Base-by-base conservation (phyloP, 2,797 vertebrate species). In the Thripadectes ignobilis region DNA sequence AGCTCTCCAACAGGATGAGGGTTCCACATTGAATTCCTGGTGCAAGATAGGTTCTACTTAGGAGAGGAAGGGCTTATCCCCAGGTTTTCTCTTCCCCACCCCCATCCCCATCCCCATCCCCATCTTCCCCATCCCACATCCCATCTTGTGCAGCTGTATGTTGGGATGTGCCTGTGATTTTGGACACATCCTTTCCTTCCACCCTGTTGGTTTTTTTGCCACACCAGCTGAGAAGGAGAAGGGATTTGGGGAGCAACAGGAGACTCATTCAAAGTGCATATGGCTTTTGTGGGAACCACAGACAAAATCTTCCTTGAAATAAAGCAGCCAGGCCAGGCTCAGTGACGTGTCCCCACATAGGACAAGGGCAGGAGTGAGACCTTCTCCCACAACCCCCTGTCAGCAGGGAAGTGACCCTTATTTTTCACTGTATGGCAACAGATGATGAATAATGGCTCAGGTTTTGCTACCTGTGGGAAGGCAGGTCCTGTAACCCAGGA, bases 381-480 rank as follows among this genome's bases (percentile, higher is more conserved):
- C 38, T 81, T 54, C 43, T 58, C 62, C 72, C 2, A 5, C 82
- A 62, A 65, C 6, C 66, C 54, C 11, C 69, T 82, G 83, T 46
- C 77, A 76, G 48, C 71, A 85, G 45, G 68, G 71, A 77, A 30
- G 6, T 82, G 83, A 88, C 83, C 80, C 85, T 68, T 54, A 21
- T 95, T 83, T 92, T 85, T 94, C 83, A 82, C 59, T 24, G 7
- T 29, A 3, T 20, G 79, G 41, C 72, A 61, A 12, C 32, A 88
- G 88, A 67, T 27, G 86, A 95, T 89, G 92, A 93, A 29, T 58
- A 88, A 88, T 74, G 45, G 52, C 91, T 89, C 91, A 34, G 68
- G 41, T 73, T 88, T 18, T 75, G 49, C 86, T 80, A 34, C 86
- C 83, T 82, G 92, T 62, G 65, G 34, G 61, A 63, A 77, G 75